Percentiles rank a stretch among this genome's conserved stretches.
These are phyloP conservation scores for Planococcus citri DNA, from an alignment of 1,140 invertebrate genomes.

Conservation along the genomic window DNA sequence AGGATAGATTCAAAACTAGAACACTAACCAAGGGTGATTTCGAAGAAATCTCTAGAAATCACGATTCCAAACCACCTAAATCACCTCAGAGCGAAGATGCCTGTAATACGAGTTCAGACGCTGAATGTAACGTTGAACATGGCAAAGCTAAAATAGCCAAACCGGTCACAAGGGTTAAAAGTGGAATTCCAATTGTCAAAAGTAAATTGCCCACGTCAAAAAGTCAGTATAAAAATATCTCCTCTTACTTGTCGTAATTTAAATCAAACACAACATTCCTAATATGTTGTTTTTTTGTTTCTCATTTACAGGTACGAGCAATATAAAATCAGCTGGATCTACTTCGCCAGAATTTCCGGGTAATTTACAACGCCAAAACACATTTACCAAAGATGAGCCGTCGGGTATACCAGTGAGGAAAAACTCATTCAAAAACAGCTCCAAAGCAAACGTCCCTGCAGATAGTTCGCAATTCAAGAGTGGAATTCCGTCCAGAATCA, in stretches of 20 bases:
- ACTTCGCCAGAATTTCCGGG: neutral
- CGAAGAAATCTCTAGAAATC: conserved; percentile 21
- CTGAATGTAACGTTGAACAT: neutral
- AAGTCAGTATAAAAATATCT: neutral
- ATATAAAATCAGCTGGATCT: neutral
- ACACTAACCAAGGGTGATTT: conserved; percentile 35
- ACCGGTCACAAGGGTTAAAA: neutral
- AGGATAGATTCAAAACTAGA: conserved; percentile 48
- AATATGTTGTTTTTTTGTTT: neutral
- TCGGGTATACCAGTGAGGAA: neutral
- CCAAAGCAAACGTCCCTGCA: neutral
- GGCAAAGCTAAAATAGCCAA: neutral
- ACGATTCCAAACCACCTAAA: neutral
- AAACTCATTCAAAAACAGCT: conserved; percentile 12
- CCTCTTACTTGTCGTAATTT: too few relatives aligned
- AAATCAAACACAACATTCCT: too few relatives aligned
- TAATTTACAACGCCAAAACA: conserved; percentile 1
- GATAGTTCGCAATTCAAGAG: neutral
- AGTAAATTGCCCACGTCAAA: conserved; percentile 8
- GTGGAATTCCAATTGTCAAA: neutral
- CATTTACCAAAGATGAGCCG: conserved; percentile 11
- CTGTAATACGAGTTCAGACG: neutral
- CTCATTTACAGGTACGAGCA: neutral
- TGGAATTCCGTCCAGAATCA: conserved; percentile 11
- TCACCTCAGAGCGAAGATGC: neutral